Base-by-base conservation (phyloP, 2,888 invertebrate genomes). In the Lasioglossum zephyrum region DNA sequence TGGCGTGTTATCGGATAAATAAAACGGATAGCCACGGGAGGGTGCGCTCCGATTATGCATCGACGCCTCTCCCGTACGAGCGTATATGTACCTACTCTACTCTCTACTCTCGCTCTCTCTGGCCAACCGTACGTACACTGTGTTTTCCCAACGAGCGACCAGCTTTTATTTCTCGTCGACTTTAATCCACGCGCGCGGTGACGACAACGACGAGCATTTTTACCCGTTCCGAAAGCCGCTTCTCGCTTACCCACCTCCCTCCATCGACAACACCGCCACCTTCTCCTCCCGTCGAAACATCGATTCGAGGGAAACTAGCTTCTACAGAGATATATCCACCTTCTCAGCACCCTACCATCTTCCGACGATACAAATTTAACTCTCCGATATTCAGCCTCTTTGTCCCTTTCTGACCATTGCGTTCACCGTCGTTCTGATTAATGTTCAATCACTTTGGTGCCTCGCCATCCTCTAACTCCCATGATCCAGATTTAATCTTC, bases 1-100 rank as follows among this genome's bases (percentile, higher is more conserved):
- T 94, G 94, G 94, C 95, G 94, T 94, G 94, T 94, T 95, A 95
- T 95, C 95, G 95, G 94, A 95, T 95, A 95, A 95, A 95, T 95
- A 95, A 94, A 95, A 95, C 93, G 92, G 94, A 95, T 94, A 94
- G 93, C 93, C 92, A 91, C 90, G 89, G 88, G 92, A 90, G 92
- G 91, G 93, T 92, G 93, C 93, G 93, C 94, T 94, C 94, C 95
- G 94, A 95, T 95, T 95, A 95, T 92, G 93, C 93, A 92, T 93
- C 92, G 93, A 93, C 93, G 92, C 91, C 92, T 92, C 92, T 92
- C 91, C 79, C 81, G 88, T 87, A 53, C 53, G 72, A 88, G 88
- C 88, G 88, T 87, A 79, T 77, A 79, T 77, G 88, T 85, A 82
- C 78, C 85, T 85, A 77, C 85, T 77, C 73, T 63, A 53, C 77